Percentiles rank a stretch among this genome's conserved stretches.
These are phyloP conservation scores for Saccostrea cuccullata DNA, from an alignment of 1,140 invertebrate species.

Conservation along the genomic window DNA sequence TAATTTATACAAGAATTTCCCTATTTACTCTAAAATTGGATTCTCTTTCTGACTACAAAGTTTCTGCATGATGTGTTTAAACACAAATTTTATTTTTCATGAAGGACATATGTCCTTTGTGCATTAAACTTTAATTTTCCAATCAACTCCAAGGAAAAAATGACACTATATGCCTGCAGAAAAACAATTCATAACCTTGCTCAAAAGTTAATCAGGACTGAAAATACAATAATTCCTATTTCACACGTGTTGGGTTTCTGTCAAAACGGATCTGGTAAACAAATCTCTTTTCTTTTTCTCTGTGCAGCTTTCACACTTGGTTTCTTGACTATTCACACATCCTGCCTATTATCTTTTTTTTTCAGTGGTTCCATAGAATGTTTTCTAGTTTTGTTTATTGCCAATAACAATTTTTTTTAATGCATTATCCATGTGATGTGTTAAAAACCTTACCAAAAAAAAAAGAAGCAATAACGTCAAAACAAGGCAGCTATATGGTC, in stretches of 20 bases:
- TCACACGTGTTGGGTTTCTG: neutral
- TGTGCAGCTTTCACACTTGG: neutral
- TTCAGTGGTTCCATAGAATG: neutral
- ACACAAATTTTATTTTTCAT: too few relatives aligned
- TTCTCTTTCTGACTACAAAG: too few relatives aligned
- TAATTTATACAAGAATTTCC: too few relatives aligned
- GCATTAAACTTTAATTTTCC: too few relatives aligned
- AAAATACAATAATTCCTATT: neutral
- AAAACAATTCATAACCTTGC: neutral
- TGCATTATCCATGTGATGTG: neutral
- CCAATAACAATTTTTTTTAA: neutral
- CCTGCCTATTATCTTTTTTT: neutral
- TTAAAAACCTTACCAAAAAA: too few relatives aligned
- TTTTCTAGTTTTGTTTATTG: neutral
- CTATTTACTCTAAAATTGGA: too few relatives aligned
- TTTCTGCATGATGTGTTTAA: too few relatives aligned
- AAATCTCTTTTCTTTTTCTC: neutral
- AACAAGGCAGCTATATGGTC: too few relatives aligned
- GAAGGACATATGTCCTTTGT: too few relatives aligned
- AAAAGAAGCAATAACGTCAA: too few relatives aligned
- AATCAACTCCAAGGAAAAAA: too few relatives aligned
- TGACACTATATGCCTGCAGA: too few relatives aligned
- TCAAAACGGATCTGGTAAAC: neutral
- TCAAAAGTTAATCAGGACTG: neutral
- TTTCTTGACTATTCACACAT: conserved; percentile 8